Evolutionary conservation across 2,797 vertebrate genomes (phyloP), one percentile per base, ranked within the genome.

Genomic region (Semotilus atromaculatus): DNA sequence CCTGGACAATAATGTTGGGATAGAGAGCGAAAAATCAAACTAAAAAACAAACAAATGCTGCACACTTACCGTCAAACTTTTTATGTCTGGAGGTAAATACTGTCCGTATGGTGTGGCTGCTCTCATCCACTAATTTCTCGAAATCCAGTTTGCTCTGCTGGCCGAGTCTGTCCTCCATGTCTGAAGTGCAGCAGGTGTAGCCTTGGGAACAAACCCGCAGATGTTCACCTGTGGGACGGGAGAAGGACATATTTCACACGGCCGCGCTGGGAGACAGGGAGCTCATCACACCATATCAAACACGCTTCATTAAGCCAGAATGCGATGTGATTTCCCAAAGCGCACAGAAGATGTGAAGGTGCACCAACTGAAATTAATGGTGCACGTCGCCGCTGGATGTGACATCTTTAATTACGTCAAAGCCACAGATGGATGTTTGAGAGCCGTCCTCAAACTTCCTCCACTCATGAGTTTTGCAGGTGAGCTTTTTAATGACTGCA

Each of bases 131-230:
- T 23, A 97, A 87, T 86, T 94, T 96, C 92, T 99, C 97, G 86
- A 99, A 98, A 89, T 99, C 97, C 89, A 96, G 86, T 90, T 98
- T 99, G 92, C 97, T 97, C 90, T 97, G 97, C 81, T 96, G 97
- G 86, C 96, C 96, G 89, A 99, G 90, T 84, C 96, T 96, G 91
- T 99, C 97, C 92, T 99, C 98, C 97, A 99, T 99, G 93, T 99
- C 98, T 4, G 96, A 94, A 43, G 97, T 98, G 92, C 98, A 99
- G 94, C 98, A 99, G 26, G 98, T 99, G 86, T 97, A 97, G 91
- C 97, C 97, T 96, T 97, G 97, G 94, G 97, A 95, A 93, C 98
- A 99, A 90, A 99, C 96, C 87, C 97, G 96, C 91, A 99, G 96
- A 94, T 98, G 97, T 90, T 98, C 97, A 92, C 97, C 98, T 99